Base-by-base conservation (phyloP, 2,113 vertebrate genomes). In the Seriola aureovittata region DNA sequence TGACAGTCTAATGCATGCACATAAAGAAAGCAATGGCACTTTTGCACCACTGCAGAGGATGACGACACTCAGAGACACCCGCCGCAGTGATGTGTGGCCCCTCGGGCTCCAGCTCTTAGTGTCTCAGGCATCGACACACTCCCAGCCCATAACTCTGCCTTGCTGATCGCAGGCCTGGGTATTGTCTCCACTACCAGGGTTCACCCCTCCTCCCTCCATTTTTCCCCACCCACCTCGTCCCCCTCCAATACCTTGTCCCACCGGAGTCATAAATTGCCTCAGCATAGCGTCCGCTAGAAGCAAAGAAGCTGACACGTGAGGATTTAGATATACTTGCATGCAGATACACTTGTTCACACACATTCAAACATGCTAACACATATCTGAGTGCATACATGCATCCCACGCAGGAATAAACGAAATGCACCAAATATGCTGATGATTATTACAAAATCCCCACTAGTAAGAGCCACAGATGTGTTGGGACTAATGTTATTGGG, bases 61-160 rank as follows among this genome's bases (percentile, higher is more conserved):
- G 89, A 92, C 50, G 82, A 90, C 85, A 90, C 75, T 54, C 36
- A 85, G 74, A 91, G 89, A 90, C 85, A 88, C 85, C 78, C 63
- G 58, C 85, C 64, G 75, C 86, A 89, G 80, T 29, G 25, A 79
- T 74, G 71, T 84, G 70, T 5, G 11, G 77, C 67, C 84, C 70
- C 76, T 3, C 4, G 78, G 76, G 46, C 58, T 81, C 66, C 62
- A 64, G 74, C 73, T 67, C 63, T 13, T 44, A 85, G 79, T 71
- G 68, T 87, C 76, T 77, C 40, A 60, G 50, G 52, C 75, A 64
- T 78, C 73, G 54, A 58, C 78, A 85, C 76, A 78, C 71, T 71
- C 29, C 29, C 74, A 69, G 74, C 75, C 88, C 71, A 84, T 89
- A 91, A 90, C 76, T 90, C 80, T 83, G 38, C 60, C 76, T 80